Evolutionary conservation across 1,140 invertebrate genomes (phyloP), one percentile per base, ranked within the genome.

Genomic region (Heliconius eleuchia): DNA sequence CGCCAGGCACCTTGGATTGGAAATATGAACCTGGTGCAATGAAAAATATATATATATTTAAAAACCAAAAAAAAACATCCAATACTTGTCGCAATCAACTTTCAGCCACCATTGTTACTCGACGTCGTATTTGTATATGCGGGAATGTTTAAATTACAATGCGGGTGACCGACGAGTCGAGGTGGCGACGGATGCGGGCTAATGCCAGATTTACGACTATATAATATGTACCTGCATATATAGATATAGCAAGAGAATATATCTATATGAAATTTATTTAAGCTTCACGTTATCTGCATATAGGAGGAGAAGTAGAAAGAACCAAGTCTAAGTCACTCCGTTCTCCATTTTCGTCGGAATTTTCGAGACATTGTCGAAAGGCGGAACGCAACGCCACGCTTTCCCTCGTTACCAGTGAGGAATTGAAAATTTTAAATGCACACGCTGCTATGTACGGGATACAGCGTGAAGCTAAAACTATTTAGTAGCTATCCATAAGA

Each of bases 61-160:
- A 27, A 23, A 27, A 37, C 34, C 1, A 13, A 66, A 27, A 66
- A 27, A 27, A 66, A 11, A 0, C 13, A 66, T 30, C 23, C 16
- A 66, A 30, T 60, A 30, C 57, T 66, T 30, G 57, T 66, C 23
- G 23, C 57, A 66, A 66, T 27, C 57, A 66, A 30, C 23, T 66
- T 66, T 30, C 57, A 66, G 23, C 57, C 23, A 27, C 23, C 57
- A 66, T 66, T 66, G 27, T 66, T 57, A 19, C 52, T 7, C 16
- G 4, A 13, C 18, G 23, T 66, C 23, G 55, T 66, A 27, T 30
- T 30, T 66, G 23, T 66, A 27, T 30, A 66, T 66, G 23, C 60
- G 60, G 60, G 60, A 66, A 66, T 66, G 60, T 66, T 27, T 66
- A 66, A 66, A 66, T 66, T 66, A 66, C 60, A 66, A 66, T 66